Evolutionary conservation across 2,113 vertebrate genomes (phyloP), one percentile per base, ranked within the genome.

Genomic region (Lophura nycthemera): DNA sequence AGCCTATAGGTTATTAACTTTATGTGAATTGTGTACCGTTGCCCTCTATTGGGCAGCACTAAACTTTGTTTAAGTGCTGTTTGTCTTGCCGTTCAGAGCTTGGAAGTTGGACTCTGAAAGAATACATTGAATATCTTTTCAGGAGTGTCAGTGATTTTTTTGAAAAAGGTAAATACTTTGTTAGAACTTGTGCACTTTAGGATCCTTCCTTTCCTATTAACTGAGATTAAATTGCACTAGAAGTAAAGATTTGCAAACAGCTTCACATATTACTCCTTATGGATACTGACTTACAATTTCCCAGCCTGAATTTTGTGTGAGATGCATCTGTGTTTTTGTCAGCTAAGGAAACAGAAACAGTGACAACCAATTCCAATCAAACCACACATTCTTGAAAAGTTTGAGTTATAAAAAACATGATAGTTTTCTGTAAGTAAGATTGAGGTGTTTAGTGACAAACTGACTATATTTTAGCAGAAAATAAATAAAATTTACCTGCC

Each of bases 1-100:
- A 89, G 11, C 25, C 9, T 40, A 18, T 10, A 42, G n/a, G 60
- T 4, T 73, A 19, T 61, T 45, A 27, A 59, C 42, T 66, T 40
- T 45, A 14, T 80, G 65, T 20, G 52, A 34, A 21, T 50, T 92
- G 60, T 76, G 43, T 89, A 36, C 85, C 64, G 36, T 92, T 95
- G 91, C 95, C 87, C 82, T 95, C 96, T 96, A 4, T 89, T 92
- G 91, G 92, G 45, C 75, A 71, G 45, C 38, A 15, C 60, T 8
- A 61, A 32, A 15, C 43, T 82, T 81, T 40, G 19, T 43, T 64
- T 17, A 81, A 61, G 32, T 5, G 17, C 12, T 29, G 52, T 30
- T 89, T 30, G 8, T 32, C 71, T 83, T 69, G 20, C 57, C 36
- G 18, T n/a, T 92, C 30, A 70, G 78, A 22, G 17, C 45, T 85